Base-by-base conservation (phyloP, 2,888 invertebrate species). In the Andrena chrysosceles region DNA sequence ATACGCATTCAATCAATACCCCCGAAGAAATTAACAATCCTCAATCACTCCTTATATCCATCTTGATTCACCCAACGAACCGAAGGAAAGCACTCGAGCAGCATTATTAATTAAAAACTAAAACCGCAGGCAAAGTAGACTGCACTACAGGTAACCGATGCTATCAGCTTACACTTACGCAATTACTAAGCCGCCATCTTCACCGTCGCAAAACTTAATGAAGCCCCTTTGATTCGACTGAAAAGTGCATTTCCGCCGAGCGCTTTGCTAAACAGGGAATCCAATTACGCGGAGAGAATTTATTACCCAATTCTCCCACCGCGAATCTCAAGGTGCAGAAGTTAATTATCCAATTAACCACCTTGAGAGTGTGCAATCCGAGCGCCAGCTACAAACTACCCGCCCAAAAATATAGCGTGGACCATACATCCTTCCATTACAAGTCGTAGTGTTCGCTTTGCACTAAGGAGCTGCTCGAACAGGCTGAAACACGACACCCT, bases 321-420 rank as follows among this genome's bases (percentile, higher is more conserved):
- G 29, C 31, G 56, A 48, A 71, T 77, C 71, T 60, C 48, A 31
- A 70, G 49, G 52, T 60, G 10, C 52, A 10, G 16, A 33, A 29
- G 35, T 79, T 79, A 62, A 81, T 78, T 79, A 74, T 69, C 68
- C 69, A 74, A 73, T 79, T 74, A 81, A 72, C 63, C 48, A 59
- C 20, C n/a, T 52, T 8, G 29, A n/a, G n/a, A 48, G 48, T n/a
- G 23, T 52, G 16, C 26, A 26, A 2, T 16, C 33, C 5, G 35
- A 2, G 8, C 26, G 10, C 31, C 31, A 71, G 66, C 29, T 31
- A 60, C 23, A 48, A 67, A 64, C 68, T 70, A 66, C 56, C 66
- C 35, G 4, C 35, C 79, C 72, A 31, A 78, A 81, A 81, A 78
- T 78, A 81, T 63, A 33, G 42, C 56, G 54, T 49, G 5, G 16